phyloP scores from a whole-genome alignment of 2,113 vertebrate genomes.

The Capra hircus region DNA sequence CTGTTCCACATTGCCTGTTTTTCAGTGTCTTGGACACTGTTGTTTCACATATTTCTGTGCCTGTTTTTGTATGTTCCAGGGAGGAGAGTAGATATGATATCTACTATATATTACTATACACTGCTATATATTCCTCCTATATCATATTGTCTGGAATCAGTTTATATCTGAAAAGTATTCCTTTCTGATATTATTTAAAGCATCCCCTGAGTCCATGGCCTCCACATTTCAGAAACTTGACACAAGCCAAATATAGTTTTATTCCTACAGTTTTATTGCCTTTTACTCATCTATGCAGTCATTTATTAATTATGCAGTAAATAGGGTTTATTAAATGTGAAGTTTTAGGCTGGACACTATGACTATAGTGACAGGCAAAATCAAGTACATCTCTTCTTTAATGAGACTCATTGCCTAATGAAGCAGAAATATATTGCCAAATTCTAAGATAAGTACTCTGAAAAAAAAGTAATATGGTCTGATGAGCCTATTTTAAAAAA shows the following conservation, averaged over 20 bases:
- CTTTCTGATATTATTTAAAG: background rate
- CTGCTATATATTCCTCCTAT: background rate
- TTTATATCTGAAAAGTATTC: background rate
- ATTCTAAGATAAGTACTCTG: background rate
- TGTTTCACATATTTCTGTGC: background rate
- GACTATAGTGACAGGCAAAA: background rate
- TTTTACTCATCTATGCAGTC: background rate
- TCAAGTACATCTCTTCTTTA: background rate
- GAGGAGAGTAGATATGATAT: background rate
- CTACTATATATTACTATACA: no score
- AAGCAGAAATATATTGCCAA: background rate
- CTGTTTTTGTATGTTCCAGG: background rate
- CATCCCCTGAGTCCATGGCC: background rate
- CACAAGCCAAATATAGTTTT: background rate
- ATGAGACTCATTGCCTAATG: background rate
- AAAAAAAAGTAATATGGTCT: background rate
- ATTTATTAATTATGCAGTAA: background rate
- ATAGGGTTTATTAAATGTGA: background rate
- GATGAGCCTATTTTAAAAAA: background rate
- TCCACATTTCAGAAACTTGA: background rate
- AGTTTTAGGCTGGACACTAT: background rate
- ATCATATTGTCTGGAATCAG: background rate
- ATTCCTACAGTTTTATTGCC: background rate
- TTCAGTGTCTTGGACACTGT: background rate
- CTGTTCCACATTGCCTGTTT: background rate